These are phyloP conservation scores for Diabrotica balteata DNA, from an alignment of 2,888 invertebrate species.

Conservation along the genomic window DNA sequence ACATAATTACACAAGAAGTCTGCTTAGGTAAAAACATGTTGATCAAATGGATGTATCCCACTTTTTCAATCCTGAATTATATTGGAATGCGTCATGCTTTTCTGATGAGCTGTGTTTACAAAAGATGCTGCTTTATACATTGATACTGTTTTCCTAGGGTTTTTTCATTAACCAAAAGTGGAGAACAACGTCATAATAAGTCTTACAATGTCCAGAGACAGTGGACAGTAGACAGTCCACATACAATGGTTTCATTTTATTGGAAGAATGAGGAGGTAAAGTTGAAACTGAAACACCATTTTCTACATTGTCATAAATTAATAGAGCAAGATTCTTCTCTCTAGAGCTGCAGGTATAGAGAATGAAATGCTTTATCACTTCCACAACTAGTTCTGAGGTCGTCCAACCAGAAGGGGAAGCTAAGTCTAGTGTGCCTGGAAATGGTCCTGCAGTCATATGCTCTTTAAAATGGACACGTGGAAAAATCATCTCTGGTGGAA, in stretches of 20 bases:
- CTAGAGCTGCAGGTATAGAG: not conserved
- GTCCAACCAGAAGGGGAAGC: not conserved
- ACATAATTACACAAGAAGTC: no score
- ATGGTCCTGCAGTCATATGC: not conserved
- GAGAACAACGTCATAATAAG: not conserved
- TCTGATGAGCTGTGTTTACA: constrained; percentile 1
- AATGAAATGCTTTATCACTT: not conserved
- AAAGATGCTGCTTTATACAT: constrained; percentile 1
- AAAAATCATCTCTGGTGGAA: not conserved
- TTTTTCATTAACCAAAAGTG: not conserved
- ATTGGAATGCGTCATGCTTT: not conserved
- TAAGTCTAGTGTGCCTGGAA: not conserved
- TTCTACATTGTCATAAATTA: not conserved
- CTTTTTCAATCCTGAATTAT: not conserved
- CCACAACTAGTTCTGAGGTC: not conserved
- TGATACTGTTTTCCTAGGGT: not conserved
- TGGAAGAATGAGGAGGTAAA: not conserved
- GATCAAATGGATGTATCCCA: not conserved
- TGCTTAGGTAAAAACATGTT: no score
- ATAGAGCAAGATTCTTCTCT: not conserved
- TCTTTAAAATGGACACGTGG: no score
- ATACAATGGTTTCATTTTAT: no score
- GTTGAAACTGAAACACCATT: not conserved
- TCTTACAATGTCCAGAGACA: no score
- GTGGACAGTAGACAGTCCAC: no score